These are phyloP conservation scores for Enteromius trimaculatus DNA, from an alignment of 2,797 vertebrate genomes.

Conservation along the genomic window DNA sequence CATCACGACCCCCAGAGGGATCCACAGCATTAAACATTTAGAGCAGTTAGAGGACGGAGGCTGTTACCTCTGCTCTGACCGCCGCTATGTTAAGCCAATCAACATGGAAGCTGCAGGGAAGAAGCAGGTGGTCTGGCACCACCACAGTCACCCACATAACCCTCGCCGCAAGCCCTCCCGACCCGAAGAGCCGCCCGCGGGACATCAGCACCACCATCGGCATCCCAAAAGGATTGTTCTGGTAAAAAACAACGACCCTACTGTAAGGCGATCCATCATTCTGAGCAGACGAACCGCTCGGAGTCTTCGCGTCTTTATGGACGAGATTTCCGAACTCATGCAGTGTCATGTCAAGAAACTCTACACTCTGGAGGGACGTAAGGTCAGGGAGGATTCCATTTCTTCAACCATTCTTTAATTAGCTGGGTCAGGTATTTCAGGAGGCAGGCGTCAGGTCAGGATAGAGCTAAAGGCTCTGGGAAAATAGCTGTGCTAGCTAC, in stretches of 20 bases:
- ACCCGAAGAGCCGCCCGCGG: conserved; percentile 65
- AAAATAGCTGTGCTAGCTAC: neutral
- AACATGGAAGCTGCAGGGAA: conserved; percentile 73
- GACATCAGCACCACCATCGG: conserved; percentile 66
- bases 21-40: conserved; percentile 84
- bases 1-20: conserved; percentile 90
- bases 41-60: conserved; percentile 93
- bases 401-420: conserved; percentile 23
- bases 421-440: neutral
- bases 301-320: conserved; percentile 84
- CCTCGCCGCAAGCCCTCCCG: conserved; percentile 62
- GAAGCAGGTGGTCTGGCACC: conserved; percentile 68
- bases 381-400: conserved; percentile 73
- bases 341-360: conserved; percentile 87
- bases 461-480: neutral
- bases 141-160: conserved; percentile 61
- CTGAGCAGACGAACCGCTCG: conserved; percentile 81
- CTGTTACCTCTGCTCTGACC: conserved; percentile 93
- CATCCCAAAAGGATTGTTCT: conserved; percentile 84
- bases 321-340: conserved; percentile 88
- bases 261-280: conserved; percentile 79
- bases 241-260: conserved; percentile 87
- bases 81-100: conserved; percentile 81
- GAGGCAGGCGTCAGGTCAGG: neutral
- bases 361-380: conserved; percentile 86